phyloP scores from a whole-genome alignment of 2,888 invertebrate species.

The Aphodius granarius region DNA sequence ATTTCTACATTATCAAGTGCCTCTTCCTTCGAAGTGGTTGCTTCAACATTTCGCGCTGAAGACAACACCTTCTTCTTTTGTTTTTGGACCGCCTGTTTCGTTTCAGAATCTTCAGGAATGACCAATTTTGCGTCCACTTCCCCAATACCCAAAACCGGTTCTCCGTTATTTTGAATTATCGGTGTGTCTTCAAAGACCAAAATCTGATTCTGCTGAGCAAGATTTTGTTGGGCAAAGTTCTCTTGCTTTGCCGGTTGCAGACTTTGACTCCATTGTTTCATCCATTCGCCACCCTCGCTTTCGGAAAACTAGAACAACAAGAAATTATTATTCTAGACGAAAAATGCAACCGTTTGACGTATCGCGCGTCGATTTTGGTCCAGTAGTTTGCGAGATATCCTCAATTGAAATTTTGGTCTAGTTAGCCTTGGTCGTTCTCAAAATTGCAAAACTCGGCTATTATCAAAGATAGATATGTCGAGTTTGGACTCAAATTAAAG shows the following conservation, averaged over 20 bases:
- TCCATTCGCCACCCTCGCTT: slow-evolving; percentile 59
- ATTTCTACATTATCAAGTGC: slow-evolving; percentile 42
- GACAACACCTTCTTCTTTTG: slow-evolving; percentile 18
- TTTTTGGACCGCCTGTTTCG: slow-evolving; percentile 7
- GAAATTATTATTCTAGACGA: neutral
- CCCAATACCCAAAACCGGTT: slow-evolving; percentile 48
- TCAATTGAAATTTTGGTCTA: no score
- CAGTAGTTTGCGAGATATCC: no score
- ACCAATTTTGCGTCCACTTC: slow-evolving; percentile 53
- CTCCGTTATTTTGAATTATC: slow-evolving; percentile 23
- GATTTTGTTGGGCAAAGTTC: slow-evolving; percentile 5
- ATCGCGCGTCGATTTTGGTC: no score
- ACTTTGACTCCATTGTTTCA: slow-evolving; percentile 64
- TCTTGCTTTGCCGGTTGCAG: slow-evolving; percentile 43
- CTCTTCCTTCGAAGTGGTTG: slow-evolving; percentile 37
- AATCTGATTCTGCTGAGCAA: slow-evolving; percentile 23
- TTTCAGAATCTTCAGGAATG: slow-evolving; percentile 40
- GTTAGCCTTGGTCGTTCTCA: no score
- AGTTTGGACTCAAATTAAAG: no score
- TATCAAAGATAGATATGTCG: no score
- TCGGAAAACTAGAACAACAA: slow-evolving; percentile 51
- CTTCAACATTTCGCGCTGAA: slow-evolving; percentile 27
- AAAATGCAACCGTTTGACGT: no score
- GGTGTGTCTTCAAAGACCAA: slow-evolving; percentile 15
- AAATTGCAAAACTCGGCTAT: no score